Evolutionary conservation across 2,113 vertebrate species (phyloP), one percentile per base, ranked within the genome.

Genomic region (Philantomba maxwellii): DNA sequence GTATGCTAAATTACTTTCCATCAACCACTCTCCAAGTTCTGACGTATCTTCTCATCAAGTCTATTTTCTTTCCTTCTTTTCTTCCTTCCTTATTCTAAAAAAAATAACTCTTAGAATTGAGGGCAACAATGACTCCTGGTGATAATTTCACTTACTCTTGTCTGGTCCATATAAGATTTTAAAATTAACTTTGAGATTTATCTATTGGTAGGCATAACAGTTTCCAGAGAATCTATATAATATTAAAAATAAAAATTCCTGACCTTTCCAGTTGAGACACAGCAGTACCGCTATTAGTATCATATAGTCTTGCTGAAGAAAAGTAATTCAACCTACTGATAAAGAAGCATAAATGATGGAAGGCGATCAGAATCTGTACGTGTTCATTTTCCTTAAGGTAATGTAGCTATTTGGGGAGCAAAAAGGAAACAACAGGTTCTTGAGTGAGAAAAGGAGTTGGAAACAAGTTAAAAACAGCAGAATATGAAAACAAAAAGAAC

Each of bases 131-230:
- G n/a, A 92, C 75, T 91, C 17, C 45, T 73, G 85, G 19, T 85
- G 26, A 57, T 77, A 91, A 88, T 93, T 96, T 95, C 87, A 58
- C 25, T 23, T 91, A 64, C 13, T 91, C 30, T 83, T 93, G 25
- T 73, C 45, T 84, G 81, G 49, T 25, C 30, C 66, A 51, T 36
- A 1, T 28, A 91, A 64, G 19, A 92, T 89, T 95, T 90, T 51
- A 84, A 85, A 86, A 75, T 75, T 87, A 95, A 91, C 87, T 96
- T 92, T 78, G 75, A 96, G 26, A 90, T 70, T 87, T 75, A 96
- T 36, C 89, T 90, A 60, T 7, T 82, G 73, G 39, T 75, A 53
- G 51, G 94, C 10, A 2, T 66, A 73, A 64, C 10, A 88, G 25
- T 85, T 97, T 97, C 64, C 53, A 82, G 85, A 93, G 45, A 45